These are phyloP conservation scores for Synanthedon vespiformis DNA, from an alignment of 2,888 invertebrate genomes.

Conservation along the genomic window DNA sequence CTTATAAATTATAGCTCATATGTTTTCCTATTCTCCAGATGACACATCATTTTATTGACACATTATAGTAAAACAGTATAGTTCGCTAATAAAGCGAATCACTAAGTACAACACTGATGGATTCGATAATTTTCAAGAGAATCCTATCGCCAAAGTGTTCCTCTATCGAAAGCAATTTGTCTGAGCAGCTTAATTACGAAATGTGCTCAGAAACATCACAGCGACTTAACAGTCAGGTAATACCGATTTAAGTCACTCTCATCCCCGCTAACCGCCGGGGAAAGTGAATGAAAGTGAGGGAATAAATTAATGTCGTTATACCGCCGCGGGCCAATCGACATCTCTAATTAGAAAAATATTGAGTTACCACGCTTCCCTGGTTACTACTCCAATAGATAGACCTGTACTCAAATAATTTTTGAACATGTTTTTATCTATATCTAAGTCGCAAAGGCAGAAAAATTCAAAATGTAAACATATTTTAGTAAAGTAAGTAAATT, in stretches of 20 bases:
- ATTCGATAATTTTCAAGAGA: not conserved
- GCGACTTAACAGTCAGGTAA: slow-evolving; percentile 35
- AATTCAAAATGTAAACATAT: too few relatives aligned
- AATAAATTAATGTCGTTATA: slow-evolving; percentile 44
- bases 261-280: slow-evolving; percentile 22
- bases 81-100: too few relatives aligned
- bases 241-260: slow-evolving; percentile 32
- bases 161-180: slow-evolving; percentile 46
- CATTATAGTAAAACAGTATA: too few relatives aligned
- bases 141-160: slow-evolving; percentile 13
- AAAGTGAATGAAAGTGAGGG: slow-evolving; percentile 40
- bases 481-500: too few relatives aligned
- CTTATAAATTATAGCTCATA: too few relatives aligned
- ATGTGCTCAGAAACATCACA: slow-evolving; percentile 43
- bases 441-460: too few relatives aligned
- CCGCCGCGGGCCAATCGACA: slow-evolving; percentile 20
- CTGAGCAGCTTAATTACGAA: slow-evolving; percentile 50
- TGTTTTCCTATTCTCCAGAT: too few relatives aligned
- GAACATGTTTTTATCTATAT: too few relatives aligned
- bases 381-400: not conserved
- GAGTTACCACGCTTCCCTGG: slow-evolving; percentile 10
- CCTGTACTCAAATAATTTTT: too few relatives aligned
- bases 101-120: too few relatives aligned
- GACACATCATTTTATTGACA: too few relatives aligned
- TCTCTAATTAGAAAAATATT: slow-evolving; percentile 37